phyloP scores from a whole-genome alignment of 2,113 vertebrate species.

The Trogon melanurus region DNA sequence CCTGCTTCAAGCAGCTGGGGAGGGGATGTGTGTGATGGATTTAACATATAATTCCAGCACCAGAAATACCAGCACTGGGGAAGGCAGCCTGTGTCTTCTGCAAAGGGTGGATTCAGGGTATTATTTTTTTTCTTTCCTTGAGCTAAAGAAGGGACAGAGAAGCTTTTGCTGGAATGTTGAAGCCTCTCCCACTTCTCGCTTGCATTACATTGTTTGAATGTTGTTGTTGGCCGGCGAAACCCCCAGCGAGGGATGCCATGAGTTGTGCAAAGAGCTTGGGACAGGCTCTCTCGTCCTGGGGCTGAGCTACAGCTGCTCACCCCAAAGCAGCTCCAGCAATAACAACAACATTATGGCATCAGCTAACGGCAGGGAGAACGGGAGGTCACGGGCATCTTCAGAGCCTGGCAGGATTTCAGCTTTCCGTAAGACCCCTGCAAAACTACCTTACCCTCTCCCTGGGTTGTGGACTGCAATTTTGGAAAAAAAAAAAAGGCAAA shows the following conservation, averaged over 20 bases:
- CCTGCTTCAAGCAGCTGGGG: neutral
- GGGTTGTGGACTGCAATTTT: fast-evolving
- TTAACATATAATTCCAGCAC: neutral
- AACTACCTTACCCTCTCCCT: fast-evolving
- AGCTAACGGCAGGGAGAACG: no score
- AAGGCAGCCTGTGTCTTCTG: neutral
- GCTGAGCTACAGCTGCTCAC: neutral
- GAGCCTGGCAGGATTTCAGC: neutral
- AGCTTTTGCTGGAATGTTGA: neutral
- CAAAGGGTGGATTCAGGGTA: neutral
- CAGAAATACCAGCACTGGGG: neutral
- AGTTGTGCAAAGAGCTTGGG: neutral
- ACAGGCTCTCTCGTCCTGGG: neutral
- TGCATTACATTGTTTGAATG: neutral
- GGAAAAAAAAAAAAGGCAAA: neutral
- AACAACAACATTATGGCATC: neutral
- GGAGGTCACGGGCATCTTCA: neutral
- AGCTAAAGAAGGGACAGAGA: neutral
- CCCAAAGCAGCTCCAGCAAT: neutral
- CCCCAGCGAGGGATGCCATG: neutral
- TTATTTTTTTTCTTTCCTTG: neutral
- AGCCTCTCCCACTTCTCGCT: neutral
- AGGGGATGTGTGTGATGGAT: neutral
- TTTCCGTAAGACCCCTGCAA: neutral
- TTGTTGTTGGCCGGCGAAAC: neutral